These are phyloP conservation scores for Oostethus manadensis DNA, from an alignment of 2,113 vertebrate genomes.

Conservation along the genomic window DNA sequence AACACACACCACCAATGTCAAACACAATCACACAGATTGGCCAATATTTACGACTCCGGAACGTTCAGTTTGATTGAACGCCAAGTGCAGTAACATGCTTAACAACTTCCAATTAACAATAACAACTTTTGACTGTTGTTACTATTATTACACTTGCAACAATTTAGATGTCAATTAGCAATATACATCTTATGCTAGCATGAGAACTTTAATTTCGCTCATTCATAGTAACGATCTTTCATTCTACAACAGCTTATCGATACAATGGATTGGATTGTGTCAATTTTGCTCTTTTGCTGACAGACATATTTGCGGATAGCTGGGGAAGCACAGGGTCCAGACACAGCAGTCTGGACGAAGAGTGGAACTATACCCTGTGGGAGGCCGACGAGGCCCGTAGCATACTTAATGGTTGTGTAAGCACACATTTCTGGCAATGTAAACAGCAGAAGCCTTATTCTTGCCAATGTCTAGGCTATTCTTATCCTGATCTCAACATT, in stretches of 20 bases:
- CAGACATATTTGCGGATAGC: constrained; percentile 41
- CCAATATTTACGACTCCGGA: constrained; percentile 4
- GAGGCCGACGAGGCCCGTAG: constrained; percentile 25
- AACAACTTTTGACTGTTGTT: neutral
- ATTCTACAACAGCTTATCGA: constrained; percentile 35
- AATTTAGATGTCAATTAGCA: neutral
- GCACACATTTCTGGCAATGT: constrained; percentile 37
- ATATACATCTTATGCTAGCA: neutral
- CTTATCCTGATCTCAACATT: constrained; percentile 35
- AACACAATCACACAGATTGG: constrained; percentile 2
- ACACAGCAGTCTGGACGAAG: constrained; percentile 14
- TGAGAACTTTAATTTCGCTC: constrained; percentile 47
- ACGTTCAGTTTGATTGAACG: neutral
- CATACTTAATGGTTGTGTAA: constrained; percentile 37
- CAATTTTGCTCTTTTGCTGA: neutral
- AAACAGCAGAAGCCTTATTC: constrained; percentile 25
- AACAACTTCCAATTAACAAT: neutral
- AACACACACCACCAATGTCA: constrained; percentile 15
- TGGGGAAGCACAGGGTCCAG: constrained; percentile 39
- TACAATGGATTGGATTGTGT: constrained; percentile 3
- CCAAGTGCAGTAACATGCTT: constrained; percentile 1
- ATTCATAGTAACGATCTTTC: constrained; percentile 40
- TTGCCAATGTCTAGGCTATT: constrained; percentile 36
- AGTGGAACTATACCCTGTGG: constrained; percentile 15
- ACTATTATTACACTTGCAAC: neutral